Percentiles rank a stretch among this genome's conserved stretches.
These are phyloP conservation scores for Brachypodius melanocephalos DNA, from an alignment of 2,113 vertebrate genomes.

Conservation along the genomic window DNA sequence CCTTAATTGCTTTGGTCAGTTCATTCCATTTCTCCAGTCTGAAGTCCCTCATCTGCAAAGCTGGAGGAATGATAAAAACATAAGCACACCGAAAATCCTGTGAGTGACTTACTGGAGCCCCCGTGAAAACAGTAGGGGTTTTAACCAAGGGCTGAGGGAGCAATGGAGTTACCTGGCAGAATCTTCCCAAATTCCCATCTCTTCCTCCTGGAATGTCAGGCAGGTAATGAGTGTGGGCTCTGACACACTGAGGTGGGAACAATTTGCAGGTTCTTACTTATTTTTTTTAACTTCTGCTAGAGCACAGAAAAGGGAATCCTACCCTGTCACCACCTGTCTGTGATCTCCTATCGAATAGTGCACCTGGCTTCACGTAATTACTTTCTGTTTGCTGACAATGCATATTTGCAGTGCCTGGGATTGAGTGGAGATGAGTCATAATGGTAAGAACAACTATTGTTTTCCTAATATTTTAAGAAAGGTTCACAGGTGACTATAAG, in stretches of 20 bases:
- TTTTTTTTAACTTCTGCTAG: not conserved
- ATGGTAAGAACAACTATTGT: not conserved
- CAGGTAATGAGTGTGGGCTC: not conserved
- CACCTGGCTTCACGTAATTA: not conserved
- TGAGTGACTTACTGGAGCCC: not conserved
- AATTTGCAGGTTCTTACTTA: not conserved
- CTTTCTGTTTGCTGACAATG: not conserved
- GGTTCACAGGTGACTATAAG: not conserved
- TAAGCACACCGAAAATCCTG: not conserved
- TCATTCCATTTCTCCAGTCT: not conserved
- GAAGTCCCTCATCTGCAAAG: slow-evolving; percentile 9
- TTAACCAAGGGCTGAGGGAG: not conserved
- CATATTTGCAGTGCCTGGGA: not conserved
- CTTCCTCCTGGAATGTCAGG: not conserved
- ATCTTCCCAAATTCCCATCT: not conserved
- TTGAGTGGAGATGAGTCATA: not conserved
- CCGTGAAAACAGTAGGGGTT: not conserved
- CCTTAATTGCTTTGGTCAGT: slow-evolving; percentile 7
- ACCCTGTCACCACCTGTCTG: not conserved
- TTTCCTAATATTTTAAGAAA: not conserved
- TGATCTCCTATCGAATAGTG: rapidly evolving
- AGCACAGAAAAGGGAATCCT: not conserved
- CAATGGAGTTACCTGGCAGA: not conserved
- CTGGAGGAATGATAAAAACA: not conserved
- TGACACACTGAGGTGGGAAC: not conserved